phyloP scores from a whole-genome alignment of 2,797 vertebrate species.

The Myotis findleyi region DNA sequence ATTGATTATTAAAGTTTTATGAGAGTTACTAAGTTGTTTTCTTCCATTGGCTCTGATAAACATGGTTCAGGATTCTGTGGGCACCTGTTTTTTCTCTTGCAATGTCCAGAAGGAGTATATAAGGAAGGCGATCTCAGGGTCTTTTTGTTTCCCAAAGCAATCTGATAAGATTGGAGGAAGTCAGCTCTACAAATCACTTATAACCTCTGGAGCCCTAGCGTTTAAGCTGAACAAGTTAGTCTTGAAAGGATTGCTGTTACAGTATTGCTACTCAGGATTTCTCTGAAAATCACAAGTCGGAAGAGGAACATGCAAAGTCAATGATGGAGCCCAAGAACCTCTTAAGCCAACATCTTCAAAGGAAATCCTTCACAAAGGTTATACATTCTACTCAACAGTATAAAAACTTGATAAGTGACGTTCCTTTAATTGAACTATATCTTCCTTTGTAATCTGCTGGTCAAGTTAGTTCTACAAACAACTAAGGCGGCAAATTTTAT shows the following conservation, averaged over 20 bases:
- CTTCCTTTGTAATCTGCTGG: not conserved
- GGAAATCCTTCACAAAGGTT: not conserved
- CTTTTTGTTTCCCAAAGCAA: not conserved
- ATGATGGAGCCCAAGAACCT: not conserved
- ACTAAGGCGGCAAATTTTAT: not conserved
- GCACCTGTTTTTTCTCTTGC: not conserved
- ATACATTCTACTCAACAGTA: not conserved
- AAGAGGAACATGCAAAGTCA: not conserved
- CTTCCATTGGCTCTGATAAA: not conserved
- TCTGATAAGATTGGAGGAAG: not conserved
- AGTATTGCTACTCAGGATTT: not conserved
- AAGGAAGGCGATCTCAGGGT: not conserved
- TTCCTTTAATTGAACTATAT: not conserved
- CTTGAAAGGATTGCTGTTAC: not conserved
- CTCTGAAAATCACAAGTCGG: not conserved
- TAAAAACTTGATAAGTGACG: not conserved
- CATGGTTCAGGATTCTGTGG: not conserved
- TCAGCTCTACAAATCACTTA: not conserved
- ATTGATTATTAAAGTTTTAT: slow-evolving; percentile 51
- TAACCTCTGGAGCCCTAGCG: not conserved
- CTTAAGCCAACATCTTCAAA: not conserved
- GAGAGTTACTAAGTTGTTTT: not conserved
- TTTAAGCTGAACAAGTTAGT: not conserved
- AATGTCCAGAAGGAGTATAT: not conserved
- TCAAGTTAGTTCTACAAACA: not conserved